Conservation (phyloP, 2,797 vertebrate species). For the Poeciliopsis presidionis region DNA sequence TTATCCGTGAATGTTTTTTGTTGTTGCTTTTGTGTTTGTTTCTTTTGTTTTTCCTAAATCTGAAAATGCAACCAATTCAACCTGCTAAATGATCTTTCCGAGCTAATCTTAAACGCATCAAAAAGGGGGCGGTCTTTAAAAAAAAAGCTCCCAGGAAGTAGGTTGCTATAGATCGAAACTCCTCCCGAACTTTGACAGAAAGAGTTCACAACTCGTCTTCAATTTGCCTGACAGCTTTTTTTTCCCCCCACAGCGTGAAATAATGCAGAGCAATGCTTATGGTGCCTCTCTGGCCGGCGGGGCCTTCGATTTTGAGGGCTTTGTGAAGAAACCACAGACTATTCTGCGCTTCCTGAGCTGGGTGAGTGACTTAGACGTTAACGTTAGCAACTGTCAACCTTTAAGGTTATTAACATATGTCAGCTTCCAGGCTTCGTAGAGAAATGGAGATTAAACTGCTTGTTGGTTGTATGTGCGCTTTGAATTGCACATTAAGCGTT, state of each 20-base stretch:
- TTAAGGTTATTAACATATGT: constrained; percentile 61
- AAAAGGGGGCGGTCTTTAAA: constrained; percentile 16
- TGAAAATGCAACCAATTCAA: neutral
- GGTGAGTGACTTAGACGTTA: constrained; percentile 73
- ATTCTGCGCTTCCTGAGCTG: constrained; percentile 77
- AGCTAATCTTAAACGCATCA: neutral
- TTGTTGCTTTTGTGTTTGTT: too few species aligned
- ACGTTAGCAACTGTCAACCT: constrained; percentile 44
- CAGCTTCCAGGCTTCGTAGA: neutral
- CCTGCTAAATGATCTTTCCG: neutral
- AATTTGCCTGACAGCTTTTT: neutral
- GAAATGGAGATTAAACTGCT: rapidly evolving
- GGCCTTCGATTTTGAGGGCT: constrained; percentile 70
- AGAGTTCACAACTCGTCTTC: neutral
- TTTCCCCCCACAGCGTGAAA: neutral
- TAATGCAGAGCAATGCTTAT: constrained; percentile 79
- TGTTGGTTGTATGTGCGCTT: rapidly evolving
- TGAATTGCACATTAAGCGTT: neutral
- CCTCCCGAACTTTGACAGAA: constrained; percentile 2
- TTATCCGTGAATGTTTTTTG: neutral
- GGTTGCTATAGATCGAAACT: constrained; percentile 11
- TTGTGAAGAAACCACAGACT: constrained; percentile 77
- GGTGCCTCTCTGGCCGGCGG: constrained; percentile 81
- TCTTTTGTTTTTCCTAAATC: too few species aligned
- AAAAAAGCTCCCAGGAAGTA: constrained; percentile 30